phyloP scores from a whole-genome alignment of 2,888 invertebrate species.

The Tanytarsus gracilentus region DNA sequence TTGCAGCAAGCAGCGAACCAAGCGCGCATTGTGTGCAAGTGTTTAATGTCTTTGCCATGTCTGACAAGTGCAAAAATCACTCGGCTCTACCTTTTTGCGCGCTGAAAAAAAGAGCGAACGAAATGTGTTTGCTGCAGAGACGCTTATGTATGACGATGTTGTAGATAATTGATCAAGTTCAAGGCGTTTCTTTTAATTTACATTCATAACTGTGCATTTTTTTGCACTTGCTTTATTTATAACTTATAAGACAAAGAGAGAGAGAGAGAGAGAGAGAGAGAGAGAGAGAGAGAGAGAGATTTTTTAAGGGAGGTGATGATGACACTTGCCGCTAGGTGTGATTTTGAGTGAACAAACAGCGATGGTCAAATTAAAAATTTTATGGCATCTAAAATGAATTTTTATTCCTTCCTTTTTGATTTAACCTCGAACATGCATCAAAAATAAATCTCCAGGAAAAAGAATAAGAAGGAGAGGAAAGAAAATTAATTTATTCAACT shows the following conservation, averaged over 20 bases:
- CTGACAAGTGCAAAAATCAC: slow-evolving; percentile 17
- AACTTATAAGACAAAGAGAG: too few species aligned
- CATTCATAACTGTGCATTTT: slow-evolving; percentile 14
- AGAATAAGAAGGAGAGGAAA: background rate
- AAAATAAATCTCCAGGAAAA: background rate
- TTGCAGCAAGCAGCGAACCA: background rate
- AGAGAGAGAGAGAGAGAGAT: too few species aligned
- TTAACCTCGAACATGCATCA: background rate
- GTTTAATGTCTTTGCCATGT: slow-evolving; percentile 12
- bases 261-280: too few species aligned
- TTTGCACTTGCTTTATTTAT: background rate
- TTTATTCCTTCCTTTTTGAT: slow-evolving; percentile 1
- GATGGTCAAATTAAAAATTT: too few species aligned
- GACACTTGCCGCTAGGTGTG: too few species aligned
- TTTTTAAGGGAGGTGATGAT: too few species aligned
- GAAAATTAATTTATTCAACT: slow-evolving; percentile 25
- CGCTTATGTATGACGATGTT: background rate
- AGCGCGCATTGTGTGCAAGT: background rate
- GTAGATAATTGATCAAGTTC: slow-evolving; percentile 15
- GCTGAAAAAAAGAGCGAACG: background rate
- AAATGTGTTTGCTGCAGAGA: background rate
- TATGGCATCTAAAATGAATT: background rate
- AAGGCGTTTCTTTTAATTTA: slow-evolving; percentile 15
- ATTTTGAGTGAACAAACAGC: too few species aligned
- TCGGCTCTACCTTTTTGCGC: background rate